These are phyloP conservation scores for Amblyornis subalaris DNA, from an alignment of 2,113 vertebrate genomes.

Conservation along the genomic window DNA sequence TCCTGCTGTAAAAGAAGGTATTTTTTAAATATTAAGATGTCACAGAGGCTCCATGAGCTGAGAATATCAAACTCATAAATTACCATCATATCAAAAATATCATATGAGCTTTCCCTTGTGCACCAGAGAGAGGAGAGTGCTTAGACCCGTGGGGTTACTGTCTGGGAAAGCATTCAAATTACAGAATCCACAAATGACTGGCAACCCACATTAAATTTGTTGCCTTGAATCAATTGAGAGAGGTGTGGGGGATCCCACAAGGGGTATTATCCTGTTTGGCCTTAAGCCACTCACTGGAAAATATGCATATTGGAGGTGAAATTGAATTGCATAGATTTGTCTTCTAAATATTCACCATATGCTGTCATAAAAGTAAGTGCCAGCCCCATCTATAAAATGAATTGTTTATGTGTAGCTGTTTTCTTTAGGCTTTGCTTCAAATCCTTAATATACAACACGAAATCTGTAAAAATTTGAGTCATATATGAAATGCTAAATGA, in stretches of 20 bases:
- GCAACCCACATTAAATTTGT: neutral
- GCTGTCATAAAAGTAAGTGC: slow-evolving; percentile 1
- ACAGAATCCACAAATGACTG: slow-evolving; percentile 8
- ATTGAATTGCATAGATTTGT: slow-evolving; percentile 31
- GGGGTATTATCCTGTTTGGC: slow-evolving; percentile 32
- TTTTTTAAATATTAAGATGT: neutral
- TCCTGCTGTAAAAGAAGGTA: neutral
- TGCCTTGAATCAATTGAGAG: slow-evolving; percentile 5
- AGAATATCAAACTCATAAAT: neutral
- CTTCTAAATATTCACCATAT: slow-evolving; percentile 44
- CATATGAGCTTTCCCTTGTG: neutral
- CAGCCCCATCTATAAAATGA: neutral
- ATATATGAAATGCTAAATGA: neutral
- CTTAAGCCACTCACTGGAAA: slow-evolving; percentile 26
- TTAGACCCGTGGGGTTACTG: neutral
- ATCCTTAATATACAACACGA: neutral
- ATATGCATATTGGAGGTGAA: slow-evolving; percentile 8
- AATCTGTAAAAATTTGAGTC: slow-evolving; percentile 16
- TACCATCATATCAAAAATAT: slow-evolving; percentile 33
- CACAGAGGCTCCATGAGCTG: neutral
- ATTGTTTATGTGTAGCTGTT: neutral
- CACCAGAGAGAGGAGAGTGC: neutral
- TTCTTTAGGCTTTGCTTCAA: slow-evolving; percentile 14
- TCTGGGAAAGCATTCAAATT: slow-evolving; percentile 41
- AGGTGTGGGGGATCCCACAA: neutral